Evolutionary conservation across 2,797 vertebrate genomes (phyloP), one percentile per base, ranked within the genome.

Genomic region (Lithobates sylvaticus): DNA sequence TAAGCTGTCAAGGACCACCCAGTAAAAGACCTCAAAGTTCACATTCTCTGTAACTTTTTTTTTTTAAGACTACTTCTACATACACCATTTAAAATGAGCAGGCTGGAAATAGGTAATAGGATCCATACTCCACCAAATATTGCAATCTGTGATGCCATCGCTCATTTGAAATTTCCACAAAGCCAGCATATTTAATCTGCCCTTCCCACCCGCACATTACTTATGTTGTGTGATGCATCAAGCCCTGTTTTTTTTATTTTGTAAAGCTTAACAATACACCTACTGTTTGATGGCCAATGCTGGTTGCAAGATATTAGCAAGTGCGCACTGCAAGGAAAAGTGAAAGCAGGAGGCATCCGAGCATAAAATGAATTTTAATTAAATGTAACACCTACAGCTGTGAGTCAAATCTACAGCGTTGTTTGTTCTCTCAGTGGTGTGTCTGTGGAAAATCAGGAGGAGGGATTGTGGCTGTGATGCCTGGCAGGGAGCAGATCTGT

Each of bases 301-400:
- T 29, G 50, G 75, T 86, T 64, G 50, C 67, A 72, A 67, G 72
- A 82, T 50, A 82, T 82, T 77, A 81, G 34, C 68, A 76, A 72
- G 67, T 73, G 79, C n/a, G 21, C 42, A 78, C 13, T 44, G 64
- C 50, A 67, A 83, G 54, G 69, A 74, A 85, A 75, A 69, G 84
- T 75, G 75, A 42, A 76, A 78, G 74, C 73, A 67, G 74, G 54
- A 77, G 34, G 85, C 68, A 83, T 77, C 26, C 7, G 54, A 83
- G 80, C 85, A 83, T 82, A 78, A 77, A 83, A 86, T 78, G 50
- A 83, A 82, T 86, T 82, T 72, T 83, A 86, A 83, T 77, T 72
- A 78, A 82, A 86, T 78, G 75, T 47, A 83, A 78, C 85, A 82
- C 85, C 85, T 78, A 83, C 74, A 39, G 50, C 68, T 82, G 79